Percentiles rank a stretch among this genome's conserved stretches.
Evolutionary conservation across 2,888 invertebrate species (phyloP).

Genomic region (Brenthis ino): DNA sequence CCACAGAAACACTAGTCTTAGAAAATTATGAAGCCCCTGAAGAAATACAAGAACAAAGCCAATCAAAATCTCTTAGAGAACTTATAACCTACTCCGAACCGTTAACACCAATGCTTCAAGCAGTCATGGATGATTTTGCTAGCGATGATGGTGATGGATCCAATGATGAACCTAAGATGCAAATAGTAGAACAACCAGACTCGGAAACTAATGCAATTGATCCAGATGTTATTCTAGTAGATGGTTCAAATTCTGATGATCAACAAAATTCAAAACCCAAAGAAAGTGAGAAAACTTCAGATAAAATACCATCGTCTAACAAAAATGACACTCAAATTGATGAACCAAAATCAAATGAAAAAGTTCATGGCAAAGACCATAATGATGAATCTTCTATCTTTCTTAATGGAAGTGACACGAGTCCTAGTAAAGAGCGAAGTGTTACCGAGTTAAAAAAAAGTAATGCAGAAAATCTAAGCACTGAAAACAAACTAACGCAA

Average conservation of each 20-base stretch:
- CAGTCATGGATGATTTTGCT: conserved; percentile 64
- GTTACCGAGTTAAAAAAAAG: conserved; percentile 24
- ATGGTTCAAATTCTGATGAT: conserved; percentile 37
- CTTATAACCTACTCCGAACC: conserved; percentile 64
- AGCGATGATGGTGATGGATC: conserved; percentile 59
- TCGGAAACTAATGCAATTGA: not conserved
- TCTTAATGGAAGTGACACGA: conserved; percentile 1
- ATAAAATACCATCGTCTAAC: not conserved
- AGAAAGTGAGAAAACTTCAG: not conserved
- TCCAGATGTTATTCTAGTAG: conserved; percentile 28
- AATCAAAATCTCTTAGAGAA: conserved; percentile 56
- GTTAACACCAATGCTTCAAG: conserved; percentile 61
- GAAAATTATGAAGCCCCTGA: conserved; percentile 61
- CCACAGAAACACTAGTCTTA: conserved; percentile 66
- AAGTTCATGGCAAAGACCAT: not conserved
- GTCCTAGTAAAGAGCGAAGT: conserved; percentile 8
- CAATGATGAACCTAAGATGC: conserved; percentile 50
- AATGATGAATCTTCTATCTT: conserved; percentile 5
- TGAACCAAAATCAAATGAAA: not conserved
- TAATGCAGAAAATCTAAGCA: conserved; percentile 17
- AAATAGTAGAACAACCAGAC: conserved; percentile 52
- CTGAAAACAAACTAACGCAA: conserved; percentile 37
- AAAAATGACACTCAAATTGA: not conserved
- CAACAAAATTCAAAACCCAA: not conserved
- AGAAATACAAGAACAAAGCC: conserved; percentile 44